phyloP scores from a whole-genome alignment of 2,797 vertebrate genomes.

The Peromyscus attwateri region DNA sequence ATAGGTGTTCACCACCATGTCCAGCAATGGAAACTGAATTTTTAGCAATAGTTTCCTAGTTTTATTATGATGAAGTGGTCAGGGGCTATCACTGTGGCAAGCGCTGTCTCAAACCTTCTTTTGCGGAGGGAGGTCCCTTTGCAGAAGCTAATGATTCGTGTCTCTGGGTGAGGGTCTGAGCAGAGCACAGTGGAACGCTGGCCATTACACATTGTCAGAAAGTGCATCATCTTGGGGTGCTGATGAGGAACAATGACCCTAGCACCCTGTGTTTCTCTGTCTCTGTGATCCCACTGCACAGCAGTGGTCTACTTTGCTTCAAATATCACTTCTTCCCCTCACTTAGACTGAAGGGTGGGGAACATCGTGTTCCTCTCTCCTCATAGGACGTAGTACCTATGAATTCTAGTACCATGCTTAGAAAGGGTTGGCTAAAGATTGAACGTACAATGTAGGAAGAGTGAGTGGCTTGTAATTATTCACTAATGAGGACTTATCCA shows the following conservation, averaged over 20 bases:
- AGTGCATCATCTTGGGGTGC: neutral
- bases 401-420: neutral
- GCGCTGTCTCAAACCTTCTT: neutral
- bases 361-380: neutral
- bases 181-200: neutral
- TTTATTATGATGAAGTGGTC: neutral
- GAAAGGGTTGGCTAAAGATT: neutral
- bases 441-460: neutral
- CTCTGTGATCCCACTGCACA: neutral
- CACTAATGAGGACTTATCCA: neutral
- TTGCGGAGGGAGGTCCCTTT: neutral
- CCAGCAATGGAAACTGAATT: neutral
- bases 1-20: too few species aligned
- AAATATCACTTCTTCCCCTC: neutral
- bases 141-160: neutral
- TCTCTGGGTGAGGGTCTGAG: neutral
- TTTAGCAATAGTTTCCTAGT: neutral
- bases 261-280: neutral
- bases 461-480: neutral
- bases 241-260: neutral
- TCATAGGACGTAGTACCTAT: rapidly evolving
- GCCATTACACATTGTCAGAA: neutral
- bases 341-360: neutral
- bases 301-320: neutral
- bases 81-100: neutral